Conservation (phyloP, 2,888 invertebrate genomes). For the Ennomos quercinarius region DNA sequence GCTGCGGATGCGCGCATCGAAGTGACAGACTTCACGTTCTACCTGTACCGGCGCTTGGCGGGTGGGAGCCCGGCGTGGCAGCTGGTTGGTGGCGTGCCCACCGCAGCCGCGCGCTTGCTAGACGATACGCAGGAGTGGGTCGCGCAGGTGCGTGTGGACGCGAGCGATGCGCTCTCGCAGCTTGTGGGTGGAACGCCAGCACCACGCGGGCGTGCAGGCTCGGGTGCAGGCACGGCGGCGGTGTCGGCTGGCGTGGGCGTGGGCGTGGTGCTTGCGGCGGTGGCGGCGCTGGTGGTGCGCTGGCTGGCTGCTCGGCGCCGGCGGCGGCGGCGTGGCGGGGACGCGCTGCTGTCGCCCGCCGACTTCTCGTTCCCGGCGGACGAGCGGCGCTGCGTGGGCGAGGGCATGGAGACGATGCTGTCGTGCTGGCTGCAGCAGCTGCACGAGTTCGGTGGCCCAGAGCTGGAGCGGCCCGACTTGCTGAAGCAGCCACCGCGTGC, state of each 20-base stretch:
- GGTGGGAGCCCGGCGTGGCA: constrained; percentile 45
- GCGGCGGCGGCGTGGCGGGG: constrained; percentile 33
- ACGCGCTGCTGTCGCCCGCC: constrained; percentile 47
- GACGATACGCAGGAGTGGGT: constrained; percentile 47
- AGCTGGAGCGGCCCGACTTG: constrained; percentile 93
- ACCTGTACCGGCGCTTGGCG: constrained; percentile 48
- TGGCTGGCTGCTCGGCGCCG: constrained; percentile 23
- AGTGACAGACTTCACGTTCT: constrained; percentile 41
- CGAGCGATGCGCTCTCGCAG: constrained; percentile 38
- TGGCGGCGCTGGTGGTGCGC: constrained; percentile 41
- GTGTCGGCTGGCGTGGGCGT: constrained; percentile 21
- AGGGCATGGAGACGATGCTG: constrained; percentile 94
- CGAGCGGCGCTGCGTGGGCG: constrained; percentile 75
- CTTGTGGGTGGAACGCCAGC: constrained; percentile 33
- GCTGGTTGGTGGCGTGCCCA: constrained; percentile 45
- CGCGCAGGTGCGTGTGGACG: constrained; percentile 45
- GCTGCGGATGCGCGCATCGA: constrained; percentile 35
- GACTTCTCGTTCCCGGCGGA: constrained; percentile 63
- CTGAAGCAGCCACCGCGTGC: constrained; percentile 87
- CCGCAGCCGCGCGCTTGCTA: constrained; percentile 44
- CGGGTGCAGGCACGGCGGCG: constrained; percentile 23
- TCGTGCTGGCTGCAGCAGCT: constrained; percentile 94
- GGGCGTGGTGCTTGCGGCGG: constrained; percentile 38
- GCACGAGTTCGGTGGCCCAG: constrained; percentile 93
- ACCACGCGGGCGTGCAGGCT: constrained; percentile 29